These are phyloP conservation scores for Neomonachus schauinslandi DNA, from an alignment of 2,113 vertebrate species.

Conservation along the genomic window DNA sequence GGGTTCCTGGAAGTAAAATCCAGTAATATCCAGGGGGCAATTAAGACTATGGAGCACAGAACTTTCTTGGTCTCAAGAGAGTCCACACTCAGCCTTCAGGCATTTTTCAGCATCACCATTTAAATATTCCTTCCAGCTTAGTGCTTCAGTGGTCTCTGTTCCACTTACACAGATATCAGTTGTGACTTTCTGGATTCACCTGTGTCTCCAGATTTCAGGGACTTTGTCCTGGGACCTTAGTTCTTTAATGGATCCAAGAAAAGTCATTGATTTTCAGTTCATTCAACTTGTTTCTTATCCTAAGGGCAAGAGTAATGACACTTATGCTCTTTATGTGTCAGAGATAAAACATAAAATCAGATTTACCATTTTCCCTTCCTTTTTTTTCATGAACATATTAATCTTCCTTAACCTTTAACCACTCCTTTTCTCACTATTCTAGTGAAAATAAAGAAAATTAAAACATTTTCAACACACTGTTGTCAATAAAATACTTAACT, in stretches of 20 bases:
- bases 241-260: not conserved
- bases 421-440: not conserved
- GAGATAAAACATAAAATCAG: not conserved
- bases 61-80: not conserved
- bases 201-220: not conserved
- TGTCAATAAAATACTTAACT: not conserved
- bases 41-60: not conserved
- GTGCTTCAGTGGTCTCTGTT: not conserved
- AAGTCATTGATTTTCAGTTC: not conserved
- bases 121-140: not conserved
- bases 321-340: not conserved
- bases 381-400: not conserved
- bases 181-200: not conserved
- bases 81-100: not conserved
- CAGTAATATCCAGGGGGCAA: not conserved
- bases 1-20: not conserved
- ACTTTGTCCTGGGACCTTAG: not conserved
- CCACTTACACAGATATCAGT: not conserved
- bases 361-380: not conserved
- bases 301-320: not conserved
- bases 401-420: not conserved
- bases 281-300: not conserved
- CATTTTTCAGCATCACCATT: not conserved
- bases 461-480: not conserved
- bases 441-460: not conserved